A percentile compares a stretch with the other conserved stretches of the same genome.
Conservation (phyloP, 2,113 vertebrate genomes). For the Numenius arquata region DNA sequence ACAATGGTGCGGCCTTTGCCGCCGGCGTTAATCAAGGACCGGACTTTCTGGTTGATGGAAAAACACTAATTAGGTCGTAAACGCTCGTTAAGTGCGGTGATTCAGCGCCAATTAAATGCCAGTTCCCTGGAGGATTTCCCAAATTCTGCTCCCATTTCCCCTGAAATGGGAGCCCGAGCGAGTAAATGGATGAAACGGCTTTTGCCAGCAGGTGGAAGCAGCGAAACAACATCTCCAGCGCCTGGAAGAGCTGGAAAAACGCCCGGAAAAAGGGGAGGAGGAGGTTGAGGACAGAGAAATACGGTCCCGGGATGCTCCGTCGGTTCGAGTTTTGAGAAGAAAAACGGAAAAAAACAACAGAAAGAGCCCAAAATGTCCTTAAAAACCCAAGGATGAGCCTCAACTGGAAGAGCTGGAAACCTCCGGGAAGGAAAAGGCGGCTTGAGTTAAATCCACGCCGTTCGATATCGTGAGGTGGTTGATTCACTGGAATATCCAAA, state of each 20-base stretch:
- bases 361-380: not conserved
- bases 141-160: not conserved
- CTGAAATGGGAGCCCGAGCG: not conserved
- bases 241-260: fast-evolving
- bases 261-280: fast-evolving
- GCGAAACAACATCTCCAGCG: not conserved
- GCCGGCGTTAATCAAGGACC: not conserved
- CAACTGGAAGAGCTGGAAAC: not conserved
- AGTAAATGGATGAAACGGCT: fast-evolving
- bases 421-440: too few relatives aligned
- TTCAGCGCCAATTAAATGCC: fast-evolving
- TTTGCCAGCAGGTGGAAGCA: not conserved
- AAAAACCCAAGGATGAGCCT: not conserved
- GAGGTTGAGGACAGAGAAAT: not conserved
- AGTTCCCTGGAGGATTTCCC: not conserved
- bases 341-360: not conserved
- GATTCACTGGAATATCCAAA: not conserved
- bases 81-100: not conserved
- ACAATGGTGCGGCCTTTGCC: fast-evolving
- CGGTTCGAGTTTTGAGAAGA: fast-evolving
- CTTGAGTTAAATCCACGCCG: fast-evolving
- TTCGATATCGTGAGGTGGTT: not conserved
- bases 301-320: fast-evolving
- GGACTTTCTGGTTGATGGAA: not conserved
- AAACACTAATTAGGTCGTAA: not conserved